phyloP scores from a whole-genome alignment of 2,888 invertebrate genomes.

The Clitarchus hookeri region DNA sequence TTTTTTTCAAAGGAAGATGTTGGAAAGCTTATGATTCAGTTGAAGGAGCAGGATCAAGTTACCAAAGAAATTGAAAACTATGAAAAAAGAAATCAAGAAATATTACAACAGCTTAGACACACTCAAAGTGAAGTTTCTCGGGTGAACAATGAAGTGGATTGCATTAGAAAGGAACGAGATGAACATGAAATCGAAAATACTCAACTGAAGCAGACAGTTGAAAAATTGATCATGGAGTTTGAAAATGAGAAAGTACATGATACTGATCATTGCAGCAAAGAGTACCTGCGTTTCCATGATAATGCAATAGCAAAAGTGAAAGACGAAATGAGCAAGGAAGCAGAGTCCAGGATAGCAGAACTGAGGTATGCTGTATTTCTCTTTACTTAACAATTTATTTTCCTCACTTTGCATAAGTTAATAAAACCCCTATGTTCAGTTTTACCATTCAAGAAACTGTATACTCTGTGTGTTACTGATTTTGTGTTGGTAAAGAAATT shows the following conservation, averaged over 20 bases:
- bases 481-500: too few species aligned
- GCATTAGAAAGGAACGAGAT: neutral
- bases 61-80: slow-evolving; percentile 18
- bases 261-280: neutral
- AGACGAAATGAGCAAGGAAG: neutral
- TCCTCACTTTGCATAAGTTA: too few species aligned
- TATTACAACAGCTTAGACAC: neutral
- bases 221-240: neutral
- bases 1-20: slow-evolving; percentile 10
- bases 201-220: neutral
- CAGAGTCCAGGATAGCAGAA: neutral
- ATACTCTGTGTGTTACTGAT: too few species aligned
- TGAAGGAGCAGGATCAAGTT: neutral
- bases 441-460: too few species aligned
- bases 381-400: too few species aligned
- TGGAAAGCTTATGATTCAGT: neutral
- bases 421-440: too few species aligned
- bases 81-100: neutral
- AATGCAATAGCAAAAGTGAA: neutral
- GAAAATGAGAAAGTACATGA: neutral
- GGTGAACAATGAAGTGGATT: neutral
- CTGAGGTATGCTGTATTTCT: neutral
- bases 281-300: neutral
- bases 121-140: neutral
- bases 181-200: neutral